Percentiles rank a stretch among this genome's conserved stretches.
These are phyloP conservation scores for Slavum lentiscoides DNA, from an alignment of 2,888 invertebrate species.

Conservation along the genomic window DNA sequence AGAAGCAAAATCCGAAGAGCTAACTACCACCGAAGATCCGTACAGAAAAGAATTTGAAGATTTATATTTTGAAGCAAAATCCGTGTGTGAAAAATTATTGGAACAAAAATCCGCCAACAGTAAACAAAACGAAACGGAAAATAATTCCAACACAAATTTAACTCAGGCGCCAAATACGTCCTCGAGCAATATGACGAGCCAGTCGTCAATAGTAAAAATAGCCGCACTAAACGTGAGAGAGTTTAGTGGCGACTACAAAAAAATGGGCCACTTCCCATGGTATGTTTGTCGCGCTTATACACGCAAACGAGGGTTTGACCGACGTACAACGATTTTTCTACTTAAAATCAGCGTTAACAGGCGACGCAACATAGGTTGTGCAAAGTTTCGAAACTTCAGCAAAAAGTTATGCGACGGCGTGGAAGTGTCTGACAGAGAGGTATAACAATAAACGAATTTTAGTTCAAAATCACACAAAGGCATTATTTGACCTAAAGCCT, in stretches of 20 bases:
- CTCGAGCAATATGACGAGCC: too few species aligned
- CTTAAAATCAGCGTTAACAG: not conserved
- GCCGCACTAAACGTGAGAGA: too few species aligned
- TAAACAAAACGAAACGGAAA: not conserved
- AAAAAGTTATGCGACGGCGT: not conserved
- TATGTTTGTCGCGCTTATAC: not conserved
- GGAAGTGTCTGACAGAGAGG: not conserved
- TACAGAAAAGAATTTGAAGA: not conserved
- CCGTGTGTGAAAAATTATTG: not conserved
- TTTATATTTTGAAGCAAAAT: not conserved
- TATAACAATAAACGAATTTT: slow-evolving; percentile 14
- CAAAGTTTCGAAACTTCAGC: not conserved
- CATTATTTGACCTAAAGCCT: not conserved
- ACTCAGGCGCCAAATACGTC: too few species aligned
- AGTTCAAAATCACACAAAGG: not conserved
- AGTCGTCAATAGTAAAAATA: too few species aligned
- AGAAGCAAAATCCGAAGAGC: not conserved
- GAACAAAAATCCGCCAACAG: not conserved
- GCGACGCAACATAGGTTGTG: not conserved
- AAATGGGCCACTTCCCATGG: too few species aligned
- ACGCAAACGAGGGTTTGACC: not conserved
- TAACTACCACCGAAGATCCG: too few species aligned
- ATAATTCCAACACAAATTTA: not conserved
- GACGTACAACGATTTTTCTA: slow-evolving; percentile 3
- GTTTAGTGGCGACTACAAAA: too few species aligned